phyloP scores from a whole-genome alignment of 2,113 vertebrate genomes.

The Uria aalge region DNA sequence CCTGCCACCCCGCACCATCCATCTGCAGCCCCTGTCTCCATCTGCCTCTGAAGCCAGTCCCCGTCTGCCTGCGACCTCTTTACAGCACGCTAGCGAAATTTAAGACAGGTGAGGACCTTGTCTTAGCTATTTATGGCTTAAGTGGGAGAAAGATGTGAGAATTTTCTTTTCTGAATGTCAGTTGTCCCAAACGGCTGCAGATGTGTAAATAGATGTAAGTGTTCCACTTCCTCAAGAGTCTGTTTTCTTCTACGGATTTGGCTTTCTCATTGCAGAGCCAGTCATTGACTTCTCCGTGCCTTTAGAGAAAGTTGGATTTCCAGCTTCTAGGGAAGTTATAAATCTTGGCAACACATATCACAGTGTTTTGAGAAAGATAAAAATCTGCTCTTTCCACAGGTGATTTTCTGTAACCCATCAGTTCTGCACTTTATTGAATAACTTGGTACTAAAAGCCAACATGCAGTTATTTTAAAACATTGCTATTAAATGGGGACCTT shows the following conservation, averaged over 20 bases:
- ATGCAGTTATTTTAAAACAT: background rate
- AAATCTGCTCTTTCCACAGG: conserved; percentile 44
- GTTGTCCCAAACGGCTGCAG: conserved; percentile 30
- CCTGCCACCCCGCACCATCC: background rate
- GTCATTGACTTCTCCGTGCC: background rate
- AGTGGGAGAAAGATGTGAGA: conserved; percentile 36
- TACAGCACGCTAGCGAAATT: conserved; percentile 7
- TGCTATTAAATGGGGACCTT: background rate
- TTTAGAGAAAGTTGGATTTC: conserved; percentile 49
- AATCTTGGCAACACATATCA: conserved; percentile 19
- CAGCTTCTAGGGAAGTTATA: conserved; percentile 40
- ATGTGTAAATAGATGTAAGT: conserved; percentile 44
- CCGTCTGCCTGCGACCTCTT: background rate
- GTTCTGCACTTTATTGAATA: background rate
- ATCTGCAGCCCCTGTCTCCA: background rate
- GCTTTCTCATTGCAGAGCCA: background rate
- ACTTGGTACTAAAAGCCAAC: background rate
- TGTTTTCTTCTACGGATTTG: conserved; percentile 27
- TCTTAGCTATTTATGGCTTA: conserved; percentile 56
- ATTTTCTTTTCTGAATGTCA: conserved; percentile 22
- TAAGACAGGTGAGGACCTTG: conserved; percentile 60
- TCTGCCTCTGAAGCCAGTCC: background rate
- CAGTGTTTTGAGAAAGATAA: conserved; percentile 46
- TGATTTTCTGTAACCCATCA: conserved; percentile 26
- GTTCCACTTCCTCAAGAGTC: conserved; percentile 18